Base-by-base conservation (phyloP, 2,888 invertebrate genomes). In the Phaedon cochleariae region DNA sequence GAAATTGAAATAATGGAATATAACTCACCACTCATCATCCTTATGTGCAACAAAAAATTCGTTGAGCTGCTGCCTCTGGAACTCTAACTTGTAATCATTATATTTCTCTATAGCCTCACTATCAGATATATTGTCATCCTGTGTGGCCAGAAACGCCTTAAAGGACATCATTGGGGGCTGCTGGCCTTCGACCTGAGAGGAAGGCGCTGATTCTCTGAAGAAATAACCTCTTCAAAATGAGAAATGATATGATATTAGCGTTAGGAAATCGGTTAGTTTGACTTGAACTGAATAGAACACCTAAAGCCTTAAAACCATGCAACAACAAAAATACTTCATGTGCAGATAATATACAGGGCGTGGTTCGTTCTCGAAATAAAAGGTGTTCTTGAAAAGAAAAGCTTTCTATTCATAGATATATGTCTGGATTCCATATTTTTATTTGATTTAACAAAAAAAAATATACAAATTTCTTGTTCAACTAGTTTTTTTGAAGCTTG, bases 41-140 rank as follows among this genome's bases (percentile, higher is more conserved):
- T 99, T 99, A 86, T 99, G 99, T 51, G 95, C 93, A 77, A 98
- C 93, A 86, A 99, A 99, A 86, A 99, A 99, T 83, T 98, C 97
- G 85, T 97, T 97, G 62, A 98, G 89, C 83, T 98, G 98, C 82
- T 97, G 96, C 59, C 96, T 88, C 78, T 94, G 93, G 84, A 98
- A 99, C 79, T 99, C 98, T 78, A 95, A 86, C 85, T 99, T 99
- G 86, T 99, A 99, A 81, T 98, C 98, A 84, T 96, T 97, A 85
- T 98, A 99, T 82, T 97, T 97, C 79, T 92, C 90, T 72, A 98
- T 91, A 1, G 97, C 97, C 81, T 98, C 98, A 72, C 97, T 96
- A 75, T 98, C 98, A 37, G 97, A 97, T 76, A 99, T 98, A 70
- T 94, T 92, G 84, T 99, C 99, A 83, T 99, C 98, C 83, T 98